Evolutionary conservation across 2,113 vertebrate species (phyloP), one percentile per base, ranked within the genome.

Genomic region (Silurus glanis): DNA sequence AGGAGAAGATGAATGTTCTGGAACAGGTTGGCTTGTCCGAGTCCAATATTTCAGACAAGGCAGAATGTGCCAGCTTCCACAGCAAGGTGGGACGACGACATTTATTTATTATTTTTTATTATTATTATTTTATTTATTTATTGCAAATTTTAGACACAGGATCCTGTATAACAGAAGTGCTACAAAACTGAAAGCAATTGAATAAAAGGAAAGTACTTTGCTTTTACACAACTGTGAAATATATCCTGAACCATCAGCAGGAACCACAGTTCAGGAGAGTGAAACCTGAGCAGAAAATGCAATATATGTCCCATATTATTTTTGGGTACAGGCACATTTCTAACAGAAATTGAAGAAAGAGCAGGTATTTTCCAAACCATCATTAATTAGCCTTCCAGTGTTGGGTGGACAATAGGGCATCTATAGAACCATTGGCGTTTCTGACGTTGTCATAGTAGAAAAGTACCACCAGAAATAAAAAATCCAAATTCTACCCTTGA

Each of bases 21-120:
- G 96, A 97, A 58, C 93, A 98, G 93, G 98, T 98, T 7, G 98
- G 98, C 28, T 94, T 99, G 88, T 98, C 97, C 0, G 97, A 98
- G 93, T 93, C 95, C 3, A 95, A 93, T 92, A 96, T 99, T 91
- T 97, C 96, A 0, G 93, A 96, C 90, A 95, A 95, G 23, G 96
- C 97, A 7, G 94, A 96, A 89, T 94, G 94, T 9, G 90, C 95
- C 61, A 94, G 95, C 91, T 98, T 96, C 90, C 92, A 91, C 89
- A 94, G 90, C 75, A 97, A 96, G 97, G 98, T 99, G 94, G 75
- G 85, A 28, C 6, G 12, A 61, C 37, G 37, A 2, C 37, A 37
- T 37, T 37, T 37, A 37, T 37, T 2, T 37, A 37, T 37, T 37
- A 37, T 37, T 37, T 37, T 37, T n/a, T n/a, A n/a, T n/a, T 37